A percentile compares a stretch with the other conserved stretches of the same genome.
These are phyloP conservation scores for Clarias macrocephalus DNA, from an alignment of 2,113 vertebrate species.

Conservation along the genomic window DNA sequence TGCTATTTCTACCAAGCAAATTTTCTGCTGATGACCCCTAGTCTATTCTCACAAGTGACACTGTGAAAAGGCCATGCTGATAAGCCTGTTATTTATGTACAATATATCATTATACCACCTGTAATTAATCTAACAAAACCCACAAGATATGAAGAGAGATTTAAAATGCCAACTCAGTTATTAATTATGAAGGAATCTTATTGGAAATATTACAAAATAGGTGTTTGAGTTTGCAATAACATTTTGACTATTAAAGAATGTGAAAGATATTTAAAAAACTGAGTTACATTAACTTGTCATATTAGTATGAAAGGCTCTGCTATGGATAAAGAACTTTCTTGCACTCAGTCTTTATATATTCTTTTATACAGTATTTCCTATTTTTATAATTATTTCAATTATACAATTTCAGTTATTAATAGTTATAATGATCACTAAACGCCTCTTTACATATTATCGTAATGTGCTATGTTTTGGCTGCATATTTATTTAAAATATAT, in stretches of 20 bases:
- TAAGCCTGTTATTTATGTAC: background rate
- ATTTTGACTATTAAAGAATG: background rate
- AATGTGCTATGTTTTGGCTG: background rate
- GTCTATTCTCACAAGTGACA: background rate
- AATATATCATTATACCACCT: background rate
- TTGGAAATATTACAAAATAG: background rate
- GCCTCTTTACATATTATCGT: background rate
- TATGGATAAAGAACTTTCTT: background rate
- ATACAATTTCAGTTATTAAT: background rate
- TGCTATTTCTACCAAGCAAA: background rate
- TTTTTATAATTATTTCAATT: too few species aligned
- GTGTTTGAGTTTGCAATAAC: background rate
- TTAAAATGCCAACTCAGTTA: background rate
- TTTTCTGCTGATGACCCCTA: background rate
- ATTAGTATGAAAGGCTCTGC: background rate
- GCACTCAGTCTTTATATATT: background rate
- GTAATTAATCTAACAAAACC: background rate
- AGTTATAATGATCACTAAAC: background rate
- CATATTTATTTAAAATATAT: background rate
- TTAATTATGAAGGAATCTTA: slow-evolving; percentile 1
- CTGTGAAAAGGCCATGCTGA: background rate
- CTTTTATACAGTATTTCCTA: background rate
- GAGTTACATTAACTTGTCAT: background rate
- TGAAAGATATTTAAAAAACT: background rate
- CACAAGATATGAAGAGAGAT: background rate